Base-by-base conservation (phyloP, 2,888 invertebrate species). In the Pterostichus madidus region DNA sequence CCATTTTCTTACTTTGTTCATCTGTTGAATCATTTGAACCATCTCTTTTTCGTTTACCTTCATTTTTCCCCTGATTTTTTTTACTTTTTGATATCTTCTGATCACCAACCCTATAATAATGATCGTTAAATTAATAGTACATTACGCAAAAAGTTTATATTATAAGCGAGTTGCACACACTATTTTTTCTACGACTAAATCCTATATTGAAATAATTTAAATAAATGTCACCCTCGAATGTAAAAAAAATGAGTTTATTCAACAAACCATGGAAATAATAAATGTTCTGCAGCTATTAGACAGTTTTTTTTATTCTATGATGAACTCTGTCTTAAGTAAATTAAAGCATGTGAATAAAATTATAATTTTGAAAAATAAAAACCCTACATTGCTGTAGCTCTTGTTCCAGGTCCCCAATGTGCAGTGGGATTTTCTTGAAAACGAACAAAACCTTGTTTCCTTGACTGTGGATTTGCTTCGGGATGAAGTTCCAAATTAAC, bases 331-430 rank as follows among this genome's bases (percentile, higher is more conserved):
- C n/a, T n/a, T n/a, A 39, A 7, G 39, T 39, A 39, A 39, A 39
- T 39, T 39, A 39, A 39, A 39, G 24, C 24, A 24, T 24, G 24
- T 2, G 24, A 24, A 3, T 24, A 24, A 2, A 24, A 24, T 24
- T 24, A 24, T 24, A 24, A 24, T 24, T 24, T 24, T 24, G 1
- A 24, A 2, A 24, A 24, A 3, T 3, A 24, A 39, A 39, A 76
- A 13, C 5, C 92, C 91, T 89, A 96, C 96, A 96, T 96, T 15
- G 95, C 93, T 17, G 93, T 94, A 0, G 96, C 94, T 85, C 94
- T 92, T 0, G 95, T 93, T 71, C 98, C 98, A 0, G 99, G 98
- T 0, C 99, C 98, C 98, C 98, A 99, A 89, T 94, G 91, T 0
- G 94, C 93, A 35, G 94, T 91, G 0, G 98, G 98, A 91, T 99